phyloP scores from a whole-genome alignment of 2,888 invertebrate species.

The Tipula helvola region DNA sequence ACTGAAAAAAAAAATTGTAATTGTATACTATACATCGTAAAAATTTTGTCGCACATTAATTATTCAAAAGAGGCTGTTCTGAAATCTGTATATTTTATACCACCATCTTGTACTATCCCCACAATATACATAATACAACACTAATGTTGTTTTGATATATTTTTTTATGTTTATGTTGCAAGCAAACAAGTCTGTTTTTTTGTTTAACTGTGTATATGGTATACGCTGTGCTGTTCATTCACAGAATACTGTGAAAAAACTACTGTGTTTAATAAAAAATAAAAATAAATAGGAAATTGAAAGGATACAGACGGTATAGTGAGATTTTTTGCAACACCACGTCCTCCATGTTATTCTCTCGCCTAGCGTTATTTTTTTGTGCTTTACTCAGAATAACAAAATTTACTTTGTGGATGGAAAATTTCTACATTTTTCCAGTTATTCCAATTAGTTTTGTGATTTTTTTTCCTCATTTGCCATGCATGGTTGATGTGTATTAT shows the following conservation, averaged over 20 bases:
- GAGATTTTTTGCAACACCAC: not conserved
- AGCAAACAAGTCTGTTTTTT: not conserved
- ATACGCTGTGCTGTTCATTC: not conserved
- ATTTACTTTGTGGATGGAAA: not conserved
- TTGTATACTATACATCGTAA: not conserved
- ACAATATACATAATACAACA: not conserved
- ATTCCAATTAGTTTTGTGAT: not conserved
- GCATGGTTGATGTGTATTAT: no score
- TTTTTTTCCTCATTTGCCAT: not conserved
- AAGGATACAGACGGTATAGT: not conserved
- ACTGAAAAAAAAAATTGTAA: not conserved
- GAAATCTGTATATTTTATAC: not conserved
- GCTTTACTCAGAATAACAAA: not conserved
- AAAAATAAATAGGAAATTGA: not conserved
- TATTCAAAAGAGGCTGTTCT: not conserved
- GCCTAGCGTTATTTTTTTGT: not conserved
- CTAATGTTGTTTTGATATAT: not conserved
- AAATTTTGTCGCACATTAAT: not conserved
- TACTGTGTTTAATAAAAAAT: not conserved
- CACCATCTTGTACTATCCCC: not conserved
- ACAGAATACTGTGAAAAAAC: not conserved
- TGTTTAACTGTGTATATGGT: not conserved
- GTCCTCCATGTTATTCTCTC: not conserved
- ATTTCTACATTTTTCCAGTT: not conserved
- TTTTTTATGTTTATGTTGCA: not conserved